Evolutionary conservation across 2,888 invertebrate genomes (phyloP).

Genomic region (Bellardia bayeri): DNA sequence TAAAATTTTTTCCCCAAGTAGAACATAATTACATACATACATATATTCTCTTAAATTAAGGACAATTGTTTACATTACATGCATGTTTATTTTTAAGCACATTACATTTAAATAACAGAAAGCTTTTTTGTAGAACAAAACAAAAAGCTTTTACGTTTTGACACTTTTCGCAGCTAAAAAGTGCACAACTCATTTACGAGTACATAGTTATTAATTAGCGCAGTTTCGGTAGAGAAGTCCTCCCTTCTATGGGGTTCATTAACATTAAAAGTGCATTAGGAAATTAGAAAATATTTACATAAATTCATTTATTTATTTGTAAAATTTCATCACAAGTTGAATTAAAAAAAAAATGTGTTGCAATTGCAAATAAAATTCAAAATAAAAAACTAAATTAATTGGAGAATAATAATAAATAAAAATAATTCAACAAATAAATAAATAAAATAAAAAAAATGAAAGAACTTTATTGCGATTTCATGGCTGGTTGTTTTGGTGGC

Average conservation of each 20-base stretch:
- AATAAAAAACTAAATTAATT: conserved; percentile 23
- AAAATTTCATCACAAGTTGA: conserved; percentile 33
- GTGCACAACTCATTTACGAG: conserved; percentile 3
- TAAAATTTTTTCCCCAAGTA: too few species aligned
- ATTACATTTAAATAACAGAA: not conserved
- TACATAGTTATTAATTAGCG: conserved; percentile 49
- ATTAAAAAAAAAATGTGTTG: conserved; percentile 27
- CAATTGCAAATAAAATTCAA: conserved; percentile 1
- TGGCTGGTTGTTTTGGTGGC: conserved; percentile 87
- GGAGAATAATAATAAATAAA: not conserved
- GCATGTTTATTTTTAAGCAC: not conserved
- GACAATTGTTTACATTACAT: conserved; percentile 17
- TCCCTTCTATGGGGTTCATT: conserved; percentile 32
- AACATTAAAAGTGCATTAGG: conserved; percentile 40
- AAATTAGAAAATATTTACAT: conserved; percentile 11
- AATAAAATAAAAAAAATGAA: conserved; percentile 81
- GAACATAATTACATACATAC: too few species aligned
- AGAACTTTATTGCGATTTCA: conserved; percentile 85
- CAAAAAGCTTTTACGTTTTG: conserved; percentile 20
- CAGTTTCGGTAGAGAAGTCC: conserved; percentile 33
- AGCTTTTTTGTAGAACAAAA: conserved; percentile 23
- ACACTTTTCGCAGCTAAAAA: not conserved
- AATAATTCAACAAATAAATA: conserved; percentile 64
- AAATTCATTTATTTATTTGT: conserved; percentile 19
- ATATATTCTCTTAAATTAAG: conserved; percentile 14